A percentile compares a stretch with the other conserved stretches of the same genome.
phyloP scores from a whole-genome alignment of 2,113 vertebrate genomes.

The Aegotheles bennettii region DNA sequence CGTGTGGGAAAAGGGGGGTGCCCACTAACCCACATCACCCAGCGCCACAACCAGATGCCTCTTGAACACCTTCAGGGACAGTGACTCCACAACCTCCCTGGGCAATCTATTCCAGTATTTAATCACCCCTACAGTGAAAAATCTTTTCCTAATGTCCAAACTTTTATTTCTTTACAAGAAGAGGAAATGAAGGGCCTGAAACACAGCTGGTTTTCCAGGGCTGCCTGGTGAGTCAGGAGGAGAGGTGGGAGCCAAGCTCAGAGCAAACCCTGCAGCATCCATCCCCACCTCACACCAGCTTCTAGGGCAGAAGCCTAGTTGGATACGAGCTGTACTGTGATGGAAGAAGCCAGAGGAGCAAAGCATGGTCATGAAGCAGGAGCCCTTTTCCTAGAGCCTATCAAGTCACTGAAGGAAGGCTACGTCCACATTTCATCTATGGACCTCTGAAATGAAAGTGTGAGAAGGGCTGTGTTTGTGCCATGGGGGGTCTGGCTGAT shows the following conservation, averaged over 20 bases:
- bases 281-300: neutral
- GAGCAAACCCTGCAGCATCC: neutral
- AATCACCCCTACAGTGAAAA: no score
- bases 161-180: neutral
- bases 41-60: no score
- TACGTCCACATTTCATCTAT: neutral
- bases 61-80: no score
- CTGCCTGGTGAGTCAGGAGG: neutral
- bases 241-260: neutral
- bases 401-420: neutral
- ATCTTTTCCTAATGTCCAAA: no score
- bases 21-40: no score
- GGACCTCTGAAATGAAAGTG: neutral
- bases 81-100: no score
- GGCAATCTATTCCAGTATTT: no score
- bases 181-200: neutral
- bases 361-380: neutral
- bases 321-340: neutral
- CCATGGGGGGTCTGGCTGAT: neutral
- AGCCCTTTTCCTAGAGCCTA: neutral
- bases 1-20: rapidly evolving
- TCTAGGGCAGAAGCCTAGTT: neutral
- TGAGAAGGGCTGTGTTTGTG: neutral
- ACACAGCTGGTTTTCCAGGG: neutral
- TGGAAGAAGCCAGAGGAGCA: neutral